These are phyloP conservation scores for Elegia similella DNA, from an alignment of 2,888 invertebrate species.

Conservation along the genomic window DNA sequence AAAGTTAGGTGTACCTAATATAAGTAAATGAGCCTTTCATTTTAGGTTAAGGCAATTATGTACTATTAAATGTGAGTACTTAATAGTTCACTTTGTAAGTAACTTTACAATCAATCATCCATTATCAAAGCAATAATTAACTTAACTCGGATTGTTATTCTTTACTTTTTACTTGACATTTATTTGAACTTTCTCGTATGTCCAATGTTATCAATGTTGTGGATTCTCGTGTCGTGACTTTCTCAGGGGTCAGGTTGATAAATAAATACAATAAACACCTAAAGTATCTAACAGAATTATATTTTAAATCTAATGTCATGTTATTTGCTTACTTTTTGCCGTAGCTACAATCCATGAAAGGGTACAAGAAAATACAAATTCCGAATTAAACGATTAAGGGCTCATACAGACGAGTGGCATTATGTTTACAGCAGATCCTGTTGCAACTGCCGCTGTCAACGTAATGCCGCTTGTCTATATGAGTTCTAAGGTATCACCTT, in stretches of 20 bases:
- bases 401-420: no score
- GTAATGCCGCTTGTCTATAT: no score
- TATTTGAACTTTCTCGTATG: not conserved
- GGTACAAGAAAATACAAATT: conserved; percentile 13
- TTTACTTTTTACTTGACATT: not conserved
- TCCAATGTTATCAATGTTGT: not conserved
- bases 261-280: not conserved
- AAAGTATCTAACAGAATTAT: conserved; percentile 17
- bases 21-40: no score
- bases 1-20: no score
- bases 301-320: conserved; percentile 15
- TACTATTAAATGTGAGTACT: no score
- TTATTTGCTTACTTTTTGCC: conserved; percentile 14
- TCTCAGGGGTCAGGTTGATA: conserved; percentile 2
- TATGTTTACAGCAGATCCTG: no score
- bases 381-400: no score
- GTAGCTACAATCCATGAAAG: conserved; percentile 1
- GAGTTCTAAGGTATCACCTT: no score
- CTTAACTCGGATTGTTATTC: no score
- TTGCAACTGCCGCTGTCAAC: no score
- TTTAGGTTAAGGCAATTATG: no score
- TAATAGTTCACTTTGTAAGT: not conserved
- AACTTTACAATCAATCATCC: not conserved
- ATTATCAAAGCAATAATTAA: not conserved
- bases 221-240: not conserved